phyloP scores from a whole-genome alignment of 1,140 invertebrate genomes.

The Platyura marginata region DNA sequence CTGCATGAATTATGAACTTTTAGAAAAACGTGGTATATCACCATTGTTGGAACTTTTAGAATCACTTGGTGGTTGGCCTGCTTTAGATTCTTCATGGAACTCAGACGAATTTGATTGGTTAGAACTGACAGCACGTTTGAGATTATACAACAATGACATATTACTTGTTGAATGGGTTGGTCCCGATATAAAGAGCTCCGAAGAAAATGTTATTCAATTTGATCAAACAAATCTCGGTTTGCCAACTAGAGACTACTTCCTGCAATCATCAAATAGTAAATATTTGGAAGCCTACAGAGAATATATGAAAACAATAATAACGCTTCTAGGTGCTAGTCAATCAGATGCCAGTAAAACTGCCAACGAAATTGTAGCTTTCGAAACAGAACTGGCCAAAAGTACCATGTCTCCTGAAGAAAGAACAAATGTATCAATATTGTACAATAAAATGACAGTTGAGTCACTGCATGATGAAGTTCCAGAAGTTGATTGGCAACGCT shows the following conservation, averaged over 20 bases:
- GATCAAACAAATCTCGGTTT: conserved; percentile 77
- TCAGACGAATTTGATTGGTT: conserved; percentile 51
- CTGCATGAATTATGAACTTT: conserved; percentile 61
- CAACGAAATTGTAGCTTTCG: conserved; percentile 61
- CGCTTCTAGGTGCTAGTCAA: conserved; percentile 42
- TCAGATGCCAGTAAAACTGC: conserved; percentile 40
- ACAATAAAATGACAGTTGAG: conserved; percentile 54
- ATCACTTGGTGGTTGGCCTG: conserved; percentile 69
- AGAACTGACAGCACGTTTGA: conserved; percentile 49
- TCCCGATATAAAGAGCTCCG: conserved; percentile 75
- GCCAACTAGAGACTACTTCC: conserved; percentile 70
- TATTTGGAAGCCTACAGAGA: conserved; percentile 62
- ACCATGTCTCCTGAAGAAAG: conserved; percentile 64
- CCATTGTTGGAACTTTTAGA: conserved; percentile 54
- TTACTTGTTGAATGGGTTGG: conserved; percentile 69
- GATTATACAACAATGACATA: conserved; percentile 65
- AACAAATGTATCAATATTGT: conserved; percentile 59
- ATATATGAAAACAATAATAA: conserved; percentile 51
- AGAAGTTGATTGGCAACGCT: conserved; percentile 57
- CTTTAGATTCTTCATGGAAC: conserved; percentile 45
- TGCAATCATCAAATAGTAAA: conserved; percentile 43
- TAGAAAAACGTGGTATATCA: conserved; percentile 43
- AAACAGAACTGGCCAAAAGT: conserved; percentile 48
- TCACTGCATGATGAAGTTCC: conserved; percentile 49
- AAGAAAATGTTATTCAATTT: conserved; percentile 70